These are phyloP conservation scores for Nephrotoma flavescens DNA, from an alignment of 2,888 invertebrate species.

Conservation along the genomic window DNA sequence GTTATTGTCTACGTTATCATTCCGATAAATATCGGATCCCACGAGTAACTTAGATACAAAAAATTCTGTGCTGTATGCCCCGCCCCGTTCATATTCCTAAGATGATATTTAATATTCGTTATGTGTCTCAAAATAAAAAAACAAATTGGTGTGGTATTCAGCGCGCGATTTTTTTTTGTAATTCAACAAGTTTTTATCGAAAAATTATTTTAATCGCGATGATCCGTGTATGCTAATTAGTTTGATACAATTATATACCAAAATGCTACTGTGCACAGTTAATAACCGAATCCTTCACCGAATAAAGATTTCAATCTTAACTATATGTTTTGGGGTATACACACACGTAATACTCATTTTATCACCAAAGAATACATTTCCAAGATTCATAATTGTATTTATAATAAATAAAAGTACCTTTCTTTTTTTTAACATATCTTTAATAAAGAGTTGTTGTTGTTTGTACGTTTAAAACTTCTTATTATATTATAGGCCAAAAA, in stretches of 20 bases:
- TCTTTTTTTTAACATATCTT: neutral
- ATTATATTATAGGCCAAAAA: neutral
- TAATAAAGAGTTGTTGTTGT: neutral
- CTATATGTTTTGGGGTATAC: neutral
- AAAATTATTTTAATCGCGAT: neutral
- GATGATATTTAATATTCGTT: too few species aligned
- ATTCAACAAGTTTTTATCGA: neutral
- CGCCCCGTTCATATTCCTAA: too few species aligned
- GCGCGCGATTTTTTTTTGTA: neutral
- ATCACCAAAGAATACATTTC: neutral
- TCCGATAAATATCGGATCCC: too few species aligned
- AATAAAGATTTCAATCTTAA: neutral
- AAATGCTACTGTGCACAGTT: neutral
- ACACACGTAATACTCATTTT: neutral
- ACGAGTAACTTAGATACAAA: too few species aligned
- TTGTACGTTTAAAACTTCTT: neutral
- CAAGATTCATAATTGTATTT: neutral
- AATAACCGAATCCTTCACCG: neutral
- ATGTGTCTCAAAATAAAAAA: too few species aligned
- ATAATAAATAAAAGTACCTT: neutral
- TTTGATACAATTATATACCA: neutral
- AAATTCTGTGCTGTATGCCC: too few species aligned
- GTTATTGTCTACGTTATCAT: too few species aligned
- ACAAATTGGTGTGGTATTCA: neutral
- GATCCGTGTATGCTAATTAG: neutral